Conservation (phyloP, 2,113 vertebrate genomes). For the Dryoscopus gambensis region DNA sequence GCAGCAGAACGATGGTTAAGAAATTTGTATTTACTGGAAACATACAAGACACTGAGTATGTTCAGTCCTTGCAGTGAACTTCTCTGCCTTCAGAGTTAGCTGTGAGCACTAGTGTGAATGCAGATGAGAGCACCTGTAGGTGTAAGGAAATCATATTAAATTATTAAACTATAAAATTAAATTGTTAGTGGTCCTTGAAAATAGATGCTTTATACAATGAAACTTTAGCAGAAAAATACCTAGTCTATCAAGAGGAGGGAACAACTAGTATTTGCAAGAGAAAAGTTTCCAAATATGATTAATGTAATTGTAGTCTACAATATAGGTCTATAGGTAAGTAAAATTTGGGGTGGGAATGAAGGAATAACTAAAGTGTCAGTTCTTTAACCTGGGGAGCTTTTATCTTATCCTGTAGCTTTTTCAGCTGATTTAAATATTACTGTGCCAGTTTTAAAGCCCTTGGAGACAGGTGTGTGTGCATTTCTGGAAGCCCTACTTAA, state of each 20-base stretch:
- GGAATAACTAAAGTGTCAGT: background rate
- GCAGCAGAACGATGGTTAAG: background rate
- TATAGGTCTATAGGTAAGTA: background rate
- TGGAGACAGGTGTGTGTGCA: fast-evolving
- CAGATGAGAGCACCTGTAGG: background rate
- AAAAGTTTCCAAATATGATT: background rate
- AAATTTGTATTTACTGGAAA: background rate
- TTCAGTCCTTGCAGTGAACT: background rate
- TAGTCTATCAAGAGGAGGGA: background rate
- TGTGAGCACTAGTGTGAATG: background rate
- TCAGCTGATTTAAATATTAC: background rate
- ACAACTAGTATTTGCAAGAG: background rate
- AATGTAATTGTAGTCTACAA: background rate
- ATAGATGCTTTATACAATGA: background rate
- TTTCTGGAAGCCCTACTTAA: background rate
- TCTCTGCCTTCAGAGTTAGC: background rate
- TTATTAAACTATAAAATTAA: background rate
- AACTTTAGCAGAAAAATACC: background rate
- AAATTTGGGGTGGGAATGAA: background rate
- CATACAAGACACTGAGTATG: background rate
- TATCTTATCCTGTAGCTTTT: background rate
- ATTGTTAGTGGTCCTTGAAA: background rate
- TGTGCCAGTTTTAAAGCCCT: background rate
- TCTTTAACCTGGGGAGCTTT: background rate
- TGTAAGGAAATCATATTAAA: background rate